Evolutionary conservation across 2,888 invertebrate genomes (phyloP).

Genomic region (Ethmia dodecea): DNA sequence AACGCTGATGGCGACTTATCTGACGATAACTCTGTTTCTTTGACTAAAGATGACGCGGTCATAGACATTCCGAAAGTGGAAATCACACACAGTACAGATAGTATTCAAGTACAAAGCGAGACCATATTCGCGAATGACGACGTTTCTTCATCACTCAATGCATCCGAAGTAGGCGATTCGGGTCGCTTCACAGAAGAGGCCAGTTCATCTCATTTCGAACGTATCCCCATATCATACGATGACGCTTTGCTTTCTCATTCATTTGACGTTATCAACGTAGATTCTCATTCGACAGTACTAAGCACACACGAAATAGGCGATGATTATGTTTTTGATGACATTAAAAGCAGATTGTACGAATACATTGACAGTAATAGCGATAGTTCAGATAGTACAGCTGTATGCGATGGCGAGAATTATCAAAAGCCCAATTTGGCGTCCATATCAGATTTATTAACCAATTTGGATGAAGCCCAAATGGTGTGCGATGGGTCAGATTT

Average conservation of each 20-base stretch:
- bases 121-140: conserved; percentile 39
- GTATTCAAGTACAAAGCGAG: conserved; percentile 34
- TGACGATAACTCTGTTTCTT: conserved; percentile 52
- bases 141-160: conserved; percentile 43
- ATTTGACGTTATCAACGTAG: conserved; percentile 48
- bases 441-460: conserved; percentile 21
- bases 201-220: conserved; percentile 51
- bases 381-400: conserved; percentile 57
- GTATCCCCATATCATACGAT: conserved; percentile 39
- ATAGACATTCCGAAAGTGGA: background rate
- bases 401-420: conserved; percentile 41
- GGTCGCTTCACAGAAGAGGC: conserved; percentile 65
- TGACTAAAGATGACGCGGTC: conserved; percentile 19
- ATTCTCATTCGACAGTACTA: conserved; percentile 29
- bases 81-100: conserved; percentile 28
- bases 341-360: conserved; percentile 38
- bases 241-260: conserved; percentile 64
- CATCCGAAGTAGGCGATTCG: conserved; percentile 59
- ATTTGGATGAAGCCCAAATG: conserved; percentile 41
- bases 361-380: conserved; percentile 60
- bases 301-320: conserved; percentile 29
- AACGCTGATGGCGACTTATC: conserved; percentile 62
- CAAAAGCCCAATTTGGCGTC: conserved; percentile 28
- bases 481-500: conserved; percentile 57
- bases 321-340: conserved; percentile 16